These are phyloP conservation scores for Conus canariensis DNA, from an alignment of 2,888 invertebrate species.

Conservation along the genomic window DNA sequence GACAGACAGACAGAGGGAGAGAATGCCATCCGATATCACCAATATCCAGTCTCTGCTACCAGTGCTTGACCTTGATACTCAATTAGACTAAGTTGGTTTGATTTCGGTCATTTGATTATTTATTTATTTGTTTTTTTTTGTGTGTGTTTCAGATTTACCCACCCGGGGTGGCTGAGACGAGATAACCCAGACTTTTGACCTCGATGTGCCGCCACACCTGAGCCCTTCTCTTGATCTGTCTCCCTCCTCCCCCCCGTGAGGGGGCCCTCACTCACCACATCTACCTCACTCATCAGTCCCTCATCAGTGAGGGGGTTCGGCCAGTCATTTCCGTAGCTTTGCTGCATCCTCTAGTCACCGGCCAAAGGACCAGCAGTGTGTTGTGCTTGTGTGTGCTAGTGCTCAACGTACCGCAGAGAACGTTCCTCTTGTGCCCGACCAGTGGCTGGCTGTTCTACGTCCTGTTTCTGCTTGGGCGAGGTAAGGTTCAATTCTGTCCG, in stretches of 20 bases:
- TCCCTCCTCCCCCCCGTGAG: background rate
- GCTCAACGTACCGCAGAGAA: no score
- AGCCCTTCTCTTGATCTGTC: background rate
- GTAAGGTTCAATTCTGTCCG: no score
- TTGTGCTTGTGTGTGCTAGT: background rate
- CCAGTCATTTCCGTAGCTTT: background rate
- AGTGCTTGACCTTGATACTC: no score
- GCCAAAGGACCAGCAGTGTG: background rate
- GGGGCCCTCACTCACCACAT: slow-evolving; percentile 15
- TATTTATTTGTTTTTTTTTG: no score
- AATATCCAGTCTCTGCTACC: no score
- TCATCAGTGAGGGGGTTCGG: background rate
- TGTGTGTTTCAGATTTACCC: no score
- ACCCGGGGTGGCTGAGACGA: background rate
- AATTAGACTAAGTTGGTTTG: no score
- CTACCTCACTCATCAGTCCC: slow-evolving; percentile 3
- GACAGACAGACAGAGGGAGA: no score
- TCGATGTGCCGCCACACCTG: background rate
- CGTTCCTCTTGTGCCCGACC: no score
- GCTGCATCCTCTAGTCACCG: background rate
- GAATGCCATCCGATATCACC: no score
- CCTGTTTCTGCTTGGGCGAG: background rate
- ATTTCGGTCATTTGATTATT: no score
- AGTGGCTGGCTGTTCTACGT: background rate
- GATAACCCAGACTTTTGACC: background rate